Base-by-base conservation (phyloP, 1,140 invertebrate species). In the Drosophila miranda region DNA sequence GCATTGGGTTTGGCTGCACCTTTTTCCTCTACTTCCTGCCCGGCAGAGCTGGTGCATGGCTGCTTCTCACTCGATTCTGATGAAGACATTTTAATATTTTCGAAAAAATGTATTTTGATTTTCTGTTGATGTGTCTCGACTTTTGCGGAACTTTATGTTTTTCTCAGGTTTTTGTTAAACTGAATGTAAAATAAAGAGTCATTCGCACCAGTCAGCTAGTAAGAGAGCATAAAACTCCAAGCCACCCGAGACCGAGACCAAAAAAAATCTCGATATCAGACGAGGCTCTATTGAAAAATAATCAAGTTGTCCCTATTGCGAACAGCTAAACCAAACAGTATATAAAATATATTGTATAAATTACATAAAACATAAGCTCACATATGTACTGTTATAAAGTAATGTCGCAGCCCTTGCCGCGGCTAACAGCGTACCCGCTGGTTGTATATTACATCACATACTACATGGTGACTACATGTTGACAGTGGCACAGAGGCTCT, bases 151-250 rank as follows among this genome's bases (percentile, higher is more conserved):
- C 16, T 16, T 16, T 16, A 16, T 16, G 16, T 16, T 16, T 16
- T 41, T 58, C 9, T 34, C 13, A 14, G 19, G 13, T 6, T 23
- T 5, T 9, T 11, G 2, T 38, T 38, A 5, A 42, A 13, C 21
- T 8, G 8, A 3, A 54, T n/a, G n/a, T n/a, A n/a, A n/a, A 67
- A 53, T 34, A 38, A 66, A 46, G 28, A 64, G 45, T 43, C 45
- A 66, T 64, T 51, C 46, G 64, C 11, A 23, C 8, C 7, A 13
- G 19, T 59, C 45, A 57, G 45, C 44, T 7, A 28, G 43, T 19
- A 16, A 26, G 19, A 26, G 64, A 68, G 63, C 63, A 14, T 42
- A 41, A 68, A 56, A 69, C 66, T 69, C 51, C 34, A 49, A n/a
- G 42, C 9, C 34, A 13, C 34, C 42, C 28, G 61, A 21, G 44